Percentiles rank a stretch among this genome's conserved stretches.
Evolutionary conservation across 2,888 invertebrate species (phyloP).

Genomic region (Trachelus tabidus): DNA sequence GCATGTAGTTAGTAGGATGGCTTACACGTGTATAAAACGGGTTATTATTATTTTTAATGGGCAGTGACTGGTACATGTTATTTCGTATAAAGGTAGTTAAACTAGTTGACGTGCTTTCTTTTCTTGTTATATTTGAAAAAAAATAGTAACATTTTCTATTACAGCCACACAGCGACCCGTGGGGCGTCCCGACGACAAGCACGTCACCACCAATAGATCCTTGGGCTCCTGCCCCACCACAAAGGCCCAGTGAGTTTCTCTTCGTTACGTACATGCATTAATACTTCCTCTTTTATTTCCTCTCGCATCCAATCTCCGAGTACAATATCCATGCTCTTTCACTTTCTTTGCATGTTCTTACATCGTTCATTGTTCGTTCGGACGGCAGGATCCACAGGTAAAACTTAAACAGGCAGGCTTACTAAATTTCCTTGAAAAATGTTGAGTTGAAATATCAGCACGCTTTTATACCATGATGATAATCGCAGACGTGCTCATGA

Average conservation of each 20-base stretch:
- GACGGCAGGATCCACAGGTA: conserved; percentile 38
- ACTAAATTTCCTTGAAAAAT: not conserved
- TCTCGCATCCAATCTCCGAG: conserved; percentile 16
- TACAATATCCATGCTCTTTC: conserved; percentile 14
- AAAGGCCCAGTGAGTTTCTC: conserved; percentile 55
- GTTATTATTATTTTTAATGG: not conserved
- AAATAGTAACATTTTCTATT: conserved; percentile 31
- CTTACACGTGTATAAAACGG: not conserved
- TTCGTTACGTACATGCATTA: not conserved
- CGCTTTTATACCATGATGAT: not conserved
- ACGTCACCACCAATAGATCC: conserved; percentile 69
- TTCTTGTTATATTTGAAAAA: not conserved
- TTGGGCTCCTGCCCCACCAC: conserved; percentile 70
- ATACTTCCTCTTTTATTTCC: not conserved
- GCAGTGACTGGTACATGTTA: not conserved
- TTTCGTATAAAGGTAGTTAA: not conserved
- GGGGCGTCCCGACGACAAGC: conserved; percentile 70
- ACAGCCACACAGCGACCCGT: conserved; percentile 70
- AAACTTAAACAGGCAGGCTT: conserved; percentile 3
- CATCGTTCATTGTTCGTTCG: conserved; percentile 22
- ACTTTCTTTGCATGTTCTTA: conserved; percentile 37
- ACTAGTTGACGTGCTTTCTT: not conserved
- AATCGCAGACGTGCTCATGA: not conserved
- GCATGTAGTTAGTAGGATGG: not conserved
- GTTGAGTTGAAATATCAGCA: not conserved